Conservation (phyloP, 2,888 invertebrate genomes). For the Anoplius nigerrimus region DNA sequence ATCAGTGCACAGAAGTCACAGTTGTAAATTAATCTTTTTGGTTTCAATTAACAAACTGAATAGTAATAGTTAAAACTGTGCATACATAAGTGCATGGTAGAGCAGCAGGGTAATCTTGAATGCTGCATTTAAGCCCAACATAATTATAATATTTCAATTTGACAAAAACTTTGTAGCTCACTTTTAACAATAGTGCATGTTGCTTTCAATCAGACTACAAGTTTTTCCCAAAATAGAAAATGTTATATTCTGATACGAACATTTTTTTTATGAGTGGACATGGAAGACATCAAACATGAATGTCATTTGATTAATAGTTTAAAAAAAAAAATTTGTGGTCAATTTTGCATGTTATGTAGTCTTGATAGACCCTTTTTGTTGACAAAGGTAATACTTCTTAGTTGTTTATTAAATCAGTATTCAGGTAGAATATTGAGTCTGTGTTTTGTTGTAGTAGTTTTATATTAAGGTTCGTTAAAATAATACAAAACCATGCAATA, state of each 20-base stretch:
- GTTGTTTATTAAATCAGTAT: slow-evolving; percentile 47
- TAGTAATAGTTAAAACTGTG: slow-evolving; percentile 34
- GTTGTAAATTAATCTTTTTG: too few relatives aligned
- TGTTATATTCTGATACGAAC: neutral
- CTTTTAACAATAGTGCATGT: slow-evolving; percentile 75
- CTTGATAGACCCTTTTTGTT: slow-evolving; percentile 38
- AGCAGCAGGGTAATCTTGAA: slow-evolving; percentile 70
- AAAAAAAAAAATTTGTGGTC: slow-evolving; percentile 56
- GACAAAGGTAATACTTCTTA: slow-evolving; percentile 52
- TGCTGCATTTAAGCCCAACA: slow-evolving; percentile 74
- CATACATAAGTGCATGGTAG: slow-evolving; percentile 56
- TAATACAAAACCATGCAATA: neutral
- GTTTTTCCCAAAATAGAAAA: slow-evolving; percentile 46
- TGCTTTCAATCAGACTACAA: slow-evolving; percentile 62
- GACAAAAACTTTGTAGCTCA: slow-evolving; percentile 73
- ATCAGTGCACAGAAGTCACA: too few relatives aligned
- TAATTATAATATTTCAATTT: slow-evolving; percentile 72
- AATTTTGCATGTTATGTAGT: slow-evolving; percentile 50
- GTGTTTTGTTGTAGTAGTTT: slow-evolving; percentile 12
- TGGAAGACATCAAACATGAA: neutral
- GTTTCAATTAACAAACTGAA: too few relatives aligned
- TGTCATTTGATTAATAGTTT: neutral
- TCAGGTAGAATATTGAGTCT: slow-evolving; percentile 21
- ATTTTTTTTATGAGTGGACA: neutral
- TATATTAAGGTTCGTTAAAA: slow-evolving; percentile 9